These are phyloP conservation scores for Naja naja DNA, from an alignment of 2,113 vertebrate genomes.

Conservation along the genomic window DNA sequence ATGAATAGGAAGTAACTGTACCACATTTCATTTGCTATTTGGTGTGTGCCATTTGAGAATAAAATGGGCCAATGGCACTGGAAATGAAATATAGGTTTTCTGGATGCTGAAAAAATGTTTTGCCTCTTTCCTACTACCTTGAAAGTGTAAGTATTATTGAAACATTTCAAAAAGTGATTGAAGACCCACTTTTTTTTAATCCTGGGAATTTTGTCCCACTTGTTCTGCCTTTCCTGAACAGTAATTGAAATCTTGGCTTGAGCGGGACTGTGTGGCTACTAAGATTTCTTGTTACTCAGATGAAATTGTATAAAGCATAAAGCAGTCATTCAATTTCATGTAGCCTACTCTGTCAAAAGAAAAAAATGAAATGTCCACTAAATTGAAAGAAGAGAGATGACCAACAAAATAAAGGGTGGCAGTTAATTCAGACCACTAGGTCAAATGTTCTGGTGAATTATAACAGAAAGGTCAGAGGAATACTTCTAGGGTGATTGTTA, in stretches of 20 bases:
- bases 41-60: not conserved
- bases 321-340: not conserved
- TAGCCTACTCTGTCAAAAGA: not conserved
- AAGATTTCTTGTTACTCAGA: not conserved
- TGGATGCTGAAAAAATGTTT: not conserved
- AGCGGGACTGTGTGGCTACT: not conserved
- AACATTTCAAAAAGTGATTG: not conserved
- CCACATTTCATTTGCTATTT: not conserved
- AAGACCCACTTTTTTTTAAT: not conserved
- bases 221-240: not conserved
- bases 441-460: not conserved
- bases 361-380: not conserved
- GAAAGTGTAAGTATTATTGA: not conserved
- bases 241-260: not conserved
- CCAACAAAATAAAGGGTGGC: not conserved
- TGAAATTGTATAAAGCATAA: not conserved
- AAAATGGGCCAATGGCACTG: not conserved
- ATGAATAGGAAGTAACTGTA: not conserved
- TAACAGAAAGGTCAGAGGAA: not conserved
- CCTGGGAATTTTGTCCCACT: not conserved
- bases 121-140: not conserved
- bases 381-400: not conserved
- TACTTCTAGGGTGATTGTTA: not conserved
- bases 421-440: not conserved
- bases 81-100: not conserved